Evolutionary conservation across 2,113 vertebrate genomes (phyloP).

Genomic region (Crypturellus undulatus): DNA sequence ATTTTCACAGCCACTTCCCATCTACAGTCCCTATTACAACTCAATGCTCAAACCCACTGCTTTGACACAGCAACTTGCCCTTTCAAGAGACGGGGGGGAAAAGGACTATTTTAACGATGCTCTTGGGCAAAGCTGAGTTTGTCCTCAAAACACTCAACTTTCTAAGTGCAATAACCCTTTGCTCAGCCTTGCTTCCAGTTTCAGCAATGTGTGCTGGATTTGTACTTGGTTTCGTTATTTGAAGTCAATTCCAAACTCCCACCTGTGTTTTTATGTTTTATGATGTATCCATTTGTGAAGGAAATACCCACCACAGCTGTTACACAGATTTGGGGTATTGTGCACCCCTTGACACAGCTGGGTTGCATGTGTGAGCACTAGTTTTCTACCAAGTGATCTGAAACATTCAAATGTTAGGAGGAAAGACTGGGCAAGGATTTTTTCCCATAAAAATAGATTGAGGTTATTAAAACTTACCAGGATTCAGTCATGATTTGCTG

Average conservation of each 20-base stretch:
- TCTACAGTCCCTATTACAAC: background rate
- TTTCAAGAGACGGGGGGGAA: background rate
- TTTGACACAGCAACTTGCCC: background rate
- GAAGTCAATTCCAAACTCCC: background rate
- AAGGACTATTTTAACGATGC: fast-evolving
- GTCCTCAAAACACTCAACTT: background rate
- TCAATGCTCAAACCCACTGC: background rate
- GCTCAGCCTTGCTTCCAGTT: background rate
- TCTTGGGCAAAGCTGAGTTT: background rate
- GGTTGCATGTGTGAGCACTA: background rate
- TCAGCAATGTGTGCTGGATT: fast-evolving
- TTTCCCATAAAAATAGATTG: background rate
- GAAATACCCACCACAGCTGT: background rate
- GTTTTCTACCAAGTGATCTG: background rate
- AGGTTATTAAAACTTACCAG: slow-evolving; percentile 38
- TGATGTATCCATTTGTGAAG: background rate
- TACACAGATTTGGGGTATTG: background rate
- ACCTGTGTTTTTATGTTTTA: background rate
- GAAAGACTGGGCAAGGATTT: background rate
- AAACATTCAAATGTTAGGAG: background rate
- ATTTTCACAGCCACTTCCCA: background rate
- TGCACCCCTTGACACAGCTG: background rate
- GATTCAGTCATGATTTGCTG: slow-evolving; percentile 81
- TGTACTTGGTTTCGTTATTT: background rate
- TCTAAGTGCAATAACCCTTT: background rate